phyloP scores from a whole-genome alignment of 2,113 vertebrate genomes.

The Columbina picui region DNA sequence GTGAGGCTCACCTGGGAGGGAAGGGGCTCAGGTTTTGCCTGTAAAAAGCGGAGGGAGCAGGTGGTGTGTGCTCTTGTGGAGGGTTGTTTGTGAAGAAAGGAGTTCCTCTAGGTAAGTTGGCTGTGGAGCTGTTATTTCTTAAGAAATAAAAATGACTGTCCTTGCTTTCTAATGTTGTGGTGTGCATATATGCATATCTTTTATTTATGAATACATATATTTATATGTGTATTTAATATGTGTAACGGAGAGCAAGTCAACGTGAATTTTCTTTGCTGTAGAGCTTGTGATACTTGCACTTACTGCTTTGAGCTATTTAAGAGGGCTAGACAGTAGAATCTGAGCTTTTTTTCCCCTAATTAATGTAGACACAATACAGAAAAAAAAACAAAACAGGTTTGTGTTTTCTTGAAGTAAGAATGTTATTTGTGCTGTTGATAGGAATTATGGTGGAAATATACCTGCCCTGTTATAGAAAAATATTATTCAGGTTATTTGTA shows the following conservation, averaged over 20 bases:
- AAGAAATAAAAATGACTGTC: background rate
- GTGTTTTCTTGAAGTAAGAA: background rate
- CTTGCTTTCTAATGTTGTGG: background rate
- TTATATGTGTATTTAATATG: background rate
- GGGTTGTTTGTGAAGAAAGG: accelerated
- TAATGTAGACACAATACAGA: background rate
- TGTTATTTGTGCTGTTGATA: background rate
- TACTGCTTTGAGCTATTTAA: background rate
- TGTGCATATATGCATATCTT: accelerated
- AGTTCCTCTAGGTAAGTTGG: accelerated
- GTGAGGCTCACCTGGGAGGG: background rate
- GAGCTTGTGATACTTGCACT: background rate
- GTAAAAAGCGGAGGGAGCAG: background rate
- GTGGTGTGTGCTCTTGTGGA: accelerated
- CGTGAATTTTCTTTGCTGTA: background rate
- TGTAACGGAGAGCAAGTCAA: background rate
- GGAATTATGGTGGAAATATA: background rate
- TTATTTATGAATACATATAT: accelerated
- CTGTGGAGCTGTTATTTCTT: background rate
- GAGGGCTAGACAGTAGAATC: background rate
- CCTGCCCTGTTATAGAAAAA: background rate
- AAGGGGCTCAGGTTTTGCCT: too few relatives aligned
- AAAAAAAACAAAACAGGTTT: background rate
- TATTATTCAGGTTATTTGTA: background rate
- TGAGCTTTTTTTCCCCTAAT: background rate